These are phyloP conservation scores for Hozukius guyotensis DNA, from an alignment of 2,797 vertebrate species.

Conservation along the genomic window DNA sequence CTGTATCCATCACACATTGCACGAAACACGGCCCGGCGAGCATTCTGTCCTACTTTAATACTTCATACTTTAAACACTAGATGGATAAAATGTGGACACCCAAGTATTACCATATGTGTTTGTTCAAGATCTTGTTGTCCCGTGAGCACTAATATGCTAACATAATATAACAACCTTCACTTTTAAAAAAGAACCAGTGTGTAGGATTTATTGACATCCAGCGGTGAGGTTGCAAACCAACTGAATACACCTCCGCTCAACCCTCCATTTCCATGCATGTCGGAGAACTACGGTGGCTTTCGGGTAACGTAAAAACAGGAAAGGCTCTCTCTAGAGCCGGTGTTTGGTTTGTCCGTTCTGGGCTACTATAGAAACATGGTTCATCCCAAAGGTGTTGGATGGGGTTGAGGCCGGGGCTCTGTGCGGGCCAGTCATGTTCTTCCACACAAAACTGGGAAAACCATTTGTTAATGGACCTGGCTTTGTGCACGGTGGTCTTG, in stretches of 20 bases:
- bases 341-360: not conserved
- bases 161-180: not conserved
- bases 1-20: constrained; percentile 69
- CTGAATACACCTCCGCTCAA: no score
- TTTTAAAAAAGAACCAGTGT: not conserved
- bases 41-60: constrained; percentile 68
- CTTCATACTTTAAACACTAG: constrained; percentile 8
- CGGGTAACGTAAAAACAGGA: no score
- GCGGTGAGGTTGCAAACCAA: not conserved
- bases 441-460: not conserved
- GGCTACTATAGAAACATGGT: not conserved
- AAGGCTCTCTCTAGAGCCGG: not conserved
- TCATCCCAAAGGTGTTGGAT: not conserved
- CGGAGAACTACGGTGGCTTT: not conserved
- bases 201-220: not conserved
- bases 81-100: not conserved
- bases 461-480: not conserved
- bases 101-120: not conserved
- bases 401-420: no score
- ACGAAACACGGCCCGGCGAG: constrained; percentile 41
- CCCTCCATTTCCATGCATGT: not conserved
- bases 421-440: not conserved
- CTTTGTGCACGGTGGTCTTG: not conserved
- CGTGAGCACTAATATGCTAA: not conserved
- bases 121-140: not conserved